Evolutionary conservation across 2,113 vertebrate genomes (phyloP).

Genomic region (Plectropomus leopardus): DNA sequence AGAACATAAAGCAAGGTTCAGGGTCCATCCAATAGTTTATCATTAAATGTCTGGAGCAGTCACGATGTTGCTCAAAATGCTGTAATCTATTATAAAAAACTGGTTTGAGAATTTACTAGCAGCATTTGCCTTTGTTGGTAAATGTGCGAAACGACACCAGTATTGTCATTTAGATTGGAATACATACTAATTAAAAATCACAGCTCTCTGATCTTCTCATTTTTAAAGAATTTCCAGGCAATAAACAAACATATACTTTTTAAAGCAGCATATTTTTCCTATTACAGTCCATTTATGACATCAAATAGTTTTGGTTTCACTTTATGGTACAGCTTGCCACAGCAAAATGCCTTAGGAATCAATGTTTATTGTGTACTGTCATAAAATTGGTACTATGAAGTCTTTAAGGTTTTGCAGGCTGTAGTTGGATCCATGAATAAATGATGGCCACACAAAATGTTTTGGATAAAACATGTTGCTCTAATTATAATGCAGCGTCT

Average conservation of each 20-base stretch:
- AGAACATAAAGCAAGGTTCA: too few species aligned
- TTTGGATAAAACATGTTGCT: conserved; percentile 28
- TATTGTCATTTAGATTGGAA: too few species aligned
- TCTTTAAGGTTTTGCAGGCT: not conserved
- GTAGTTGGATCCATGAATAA: not conserved
- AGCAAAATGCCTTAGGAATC: not conserved
- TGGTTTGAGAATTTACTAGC: not conserved
- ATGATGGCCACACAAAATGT: not conserved
- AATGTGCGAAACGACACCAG: too few species aligned
- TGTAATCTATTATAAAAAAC: not conserved
- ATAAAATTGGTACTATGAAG: not conserved
- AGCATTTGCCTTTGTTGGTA: not conserved
- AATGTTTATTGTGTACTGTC: not conserved
- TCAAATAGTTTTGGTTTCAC: not conserved
- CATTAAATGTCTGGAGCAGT: too few species aligned
- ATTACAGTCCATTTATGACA: not conserved
- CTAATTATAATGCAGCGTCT: conserved; percentile 1
- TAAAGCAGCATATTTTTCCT: not conserved
- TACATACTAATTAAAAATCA: not conserved
- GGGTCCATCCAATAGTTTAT: too few species aligned
- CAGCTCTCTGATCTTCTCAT: not conserved
- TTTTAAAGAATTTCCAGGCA: conserved; percentile 3
- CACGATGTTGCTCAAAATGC: not conserved
- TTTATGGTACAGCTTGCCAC: not conserved
- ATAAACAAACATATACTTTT: not conserved